phyloP scores from a whole-genome alignment of 2,888 invertebrate species.

The Melolontha melolontha region DNA sequence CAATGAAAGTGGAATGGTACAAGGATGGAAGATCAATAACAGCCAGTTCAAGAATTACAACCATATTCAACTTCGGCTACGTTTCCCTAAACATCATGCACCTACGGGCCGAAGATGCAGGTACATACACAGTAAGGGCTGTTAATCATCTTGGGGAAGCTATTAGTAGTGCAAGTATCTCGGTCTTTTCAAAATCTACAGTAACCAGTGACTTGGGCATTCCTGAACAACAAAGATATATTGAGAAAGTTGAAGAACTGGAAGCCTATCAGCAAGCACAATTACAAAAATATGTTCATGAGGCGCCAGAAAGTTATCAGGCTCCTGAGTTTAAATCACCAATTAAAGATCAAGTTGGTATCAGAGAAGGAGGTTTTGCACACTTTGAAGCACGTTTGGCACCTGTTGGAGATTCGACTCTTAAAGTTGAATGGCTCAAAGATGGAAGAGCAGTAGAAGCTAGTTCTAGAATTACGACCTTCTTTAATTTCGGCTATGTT shows the following conservation, averaged over 20 bases:
- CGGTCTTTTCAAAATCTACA: conserved; percentile 82
- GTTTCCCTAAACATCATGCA: conserved; percentile 98
- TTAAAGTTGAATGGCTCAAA: conserved; percentile 93
- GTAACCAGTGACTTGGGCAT: conserved; percentile 86
- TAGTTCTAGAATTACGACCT: conserved; percentile 91
- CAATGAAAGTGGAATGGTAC: conserved; percentile 96
- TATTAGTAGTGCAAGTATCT: conserved; percentile 83
- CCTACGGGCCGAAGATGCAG: conserved; percentile 98
- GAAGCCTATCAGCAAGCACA: conserved; percentile 89
- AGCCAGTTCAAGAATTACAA: conserved; percentile 96
- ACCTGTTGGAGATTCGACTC: conserved; percentile 90
- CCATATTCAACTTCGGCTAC: conserved; percentile 99
- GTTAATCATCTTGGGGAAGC: conserved; percentile 93
- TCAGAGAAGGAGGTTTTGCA: conserved; percentile 93
- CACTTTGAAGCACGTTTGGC: conserved; percentile 96
- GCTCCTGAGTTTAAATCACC: conserved; percentile 91
- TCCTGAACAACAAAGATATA: conserved; percentile 89
- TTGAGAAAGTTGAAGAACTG: conserved; percentile 90
- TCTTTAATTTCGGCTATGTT: conserved; percentile 95
- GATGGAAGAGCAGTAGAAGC: conserved; percentile 92
- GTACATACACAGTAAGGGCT: conserved; percentile 92
- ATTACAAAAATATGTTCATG: conserved; percentile 83
- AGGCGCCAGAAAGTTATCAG: conserved; percentile 82
- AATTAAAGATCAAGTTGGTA: conserved; percentile 86
- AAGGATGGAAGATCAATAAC: conserved; percentile 95